phyloP scores from a whole-genome alignment of 2,113 vertebrate genomes.

The Argyrosomus japonicus region DNA sequence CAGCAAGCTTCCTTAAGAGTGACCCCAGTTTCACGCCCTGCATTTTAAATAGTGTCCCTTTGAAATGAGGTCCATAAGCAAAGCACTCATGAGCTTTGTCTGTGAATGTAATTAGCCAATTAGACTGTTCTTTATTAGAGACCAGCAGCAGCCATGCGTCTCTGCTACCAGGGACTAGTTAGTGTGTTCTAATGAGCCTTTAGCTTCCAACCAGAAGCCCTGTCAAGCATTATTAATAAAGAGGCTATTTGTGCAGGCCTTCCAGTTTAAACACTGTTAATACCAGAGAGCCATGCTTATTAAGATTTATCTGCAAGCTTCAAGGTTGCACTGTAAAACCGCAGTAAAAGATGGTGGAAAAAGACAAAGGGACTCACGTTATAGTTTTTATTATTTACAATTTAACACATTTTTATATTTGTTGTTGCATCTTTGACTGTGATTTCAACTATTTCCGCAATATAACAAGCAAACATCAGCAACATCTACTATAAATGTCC shows the following conservation, averaged over 20 bases:
- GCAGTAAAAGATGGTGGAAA: slow-evolving; percentile 3
- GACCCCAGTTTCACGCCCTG: slow-evolving; percentile 58
- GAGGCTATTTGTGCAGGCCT: slow-evolving; percentile 73
- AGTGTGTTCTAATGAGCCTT: slow-evolving; percentile 79
- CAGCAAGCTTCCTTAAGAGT: slow-evolving; percentile 52
- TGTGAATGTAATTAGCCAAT: slow-evolving; percentile 80
- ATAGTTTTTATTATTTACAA: not conserved
- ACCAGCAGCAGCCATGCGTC: slow-evolving; percentile 70
- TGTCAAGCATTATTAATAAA: slow-evolving; percentile 82
- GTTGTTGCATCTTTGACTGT: slow-evolving; percentile 7
- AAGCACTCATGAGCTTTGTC: slow-evolving; percentile 68
- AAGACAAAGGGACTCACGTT: not conserved
- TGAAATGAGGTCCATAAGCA: slow-evolving; percentile 65
- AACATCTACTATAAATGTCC: slow-evolving; percentile 29
- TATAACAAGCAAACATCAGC: slow-evolving; percentile 22
- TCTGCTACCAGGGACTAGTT: slow-evolving; percentile 81
- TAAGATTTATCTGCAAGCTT: slow-evolving; percentile 62
- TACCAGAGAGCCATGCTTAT: slow-evolving; percentile 58
- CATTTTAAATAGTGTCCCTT: slow-evolving; percentile 64
- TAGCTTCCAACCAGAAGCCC: slow-evolving; percentile 76
- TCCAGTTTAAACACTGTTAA: slow-evolving; percentile 66
- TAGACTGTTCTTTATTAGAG: slow-evolving; percentile 78
- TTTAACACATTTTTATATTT: not conserved
- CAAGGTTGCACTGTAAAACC: slow-evolving; percentile 19
- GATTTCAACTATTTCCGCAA: slow-evolving; percentile 10